A percentile compares a stretch with the other conserved stretches of the same genome.
phyloP scores from a whole-genome alignment of 2,888 invertebrate genomes.

The Silvanus unidentatus region DNA sequence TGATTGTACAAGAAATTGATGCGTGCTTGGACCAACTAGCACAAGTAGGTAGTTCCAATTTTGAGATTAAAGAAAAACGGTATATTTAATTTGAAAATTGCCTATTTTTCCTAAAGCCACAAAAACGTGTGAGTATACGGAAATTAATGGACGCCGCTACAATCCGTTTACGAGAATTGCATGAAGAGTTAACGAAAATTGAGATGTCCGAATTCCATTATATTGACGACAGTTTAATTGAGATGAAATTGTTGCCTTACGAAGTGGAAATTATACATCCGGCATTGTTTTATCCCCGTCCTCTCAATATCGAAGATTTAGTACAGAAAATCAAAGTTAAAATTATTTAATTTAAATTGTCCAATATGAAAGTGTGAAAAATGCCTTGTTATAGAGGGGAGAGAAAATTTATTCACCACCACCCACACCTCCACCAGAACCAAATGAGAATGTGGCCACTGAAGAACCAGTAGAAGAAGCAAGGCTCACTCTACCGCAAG shows the following conservation, averaged over 20 bases:
- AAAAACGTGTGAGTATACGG: constrained; percentile 53
- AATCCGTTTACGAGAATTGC: constrained; percentile 53
- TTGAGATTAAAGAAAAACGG: neutral
- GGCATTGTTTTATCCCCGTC: constrained; percentile 56
- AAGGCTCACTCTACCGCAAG: too few species aligned
- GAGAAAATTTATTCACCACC: constrained; percentile 37
- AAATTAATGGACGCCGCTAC: constrained; percentile 55
- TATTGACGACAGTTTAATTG: constrained; percentile 64
- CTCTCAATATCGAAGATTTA: constrained; percentile 41
- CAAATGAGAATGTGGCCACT: constrained; percentile 16
- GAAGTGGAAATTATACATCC: constrained; percentile 61
- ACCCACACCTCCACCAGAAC: constrained; percentile 43
- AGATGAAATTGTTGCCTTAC: constrained; percentile 63
- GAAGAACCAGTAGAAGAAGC: constrained; percentile 14
- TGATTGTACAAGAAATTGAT: constrained; percentile 53
- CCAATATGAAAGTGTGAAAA: neutral
- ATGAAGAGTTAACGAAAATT: constrained; percentile 51
- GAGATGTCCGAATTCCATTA: constrained; percentile 62
- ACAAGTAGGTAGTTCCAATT: constrained; percentile 33
- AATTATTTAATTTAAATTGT: constrained; percentile 2
- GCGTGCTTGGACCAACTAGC: constrained; percentile 58
- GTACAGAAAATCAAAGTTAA: constrained; percentile 29
- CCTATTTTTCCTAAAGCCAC: constrained; percentile 41
- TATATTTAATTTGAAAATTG: neutral
- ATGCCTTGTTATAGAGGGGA: too few species aligned